phyloP scores from a whole-genome alignment of 2,888 invertebrate genomes.

The Deilephila elpenor region DNA sequence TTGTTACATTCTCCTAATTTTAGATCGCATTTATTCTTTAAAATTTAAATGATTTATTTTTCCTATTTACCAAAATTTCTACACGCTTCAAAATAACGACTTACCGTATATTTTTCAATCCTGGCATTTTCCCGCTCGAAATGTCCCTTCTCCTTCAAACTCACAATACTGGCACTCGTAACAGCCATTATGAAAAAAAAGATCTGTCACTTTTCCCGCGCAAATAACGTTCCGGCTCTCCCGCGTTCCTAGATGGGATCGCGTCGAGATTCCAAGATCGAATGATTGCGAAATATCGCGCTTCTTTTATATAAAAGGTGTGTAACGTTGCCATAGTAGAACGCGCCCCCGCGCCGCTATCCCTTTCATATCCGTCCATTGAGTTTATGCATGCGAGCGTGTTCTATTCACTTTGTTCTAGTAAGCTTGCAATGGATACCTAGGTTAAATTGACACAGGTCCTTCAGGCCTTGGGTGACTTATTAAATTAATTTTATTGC shows the following conservation, averaged over 20 bases:
- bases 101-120: slow-evolving; percentile 79
- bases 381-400: slow-evolving; percentile 41
- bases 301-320: slow-evolving; percentile 79
- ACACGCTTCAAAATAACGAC: slow-evolving; percentile 41
- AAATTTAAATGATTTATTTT: background rate
- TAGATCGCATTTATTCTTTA: background rate
- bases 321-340: slow-evolving; percentile 49
- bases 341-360: slow-evolving; percentile 71
- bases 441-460: slow-evolving; percentile 23
- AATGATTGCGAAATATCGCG: slow-evolving; percentile 78
- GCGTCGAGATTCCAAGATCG: slow-evolving; percentile 78
- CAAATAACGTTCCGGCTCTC: slow-evolving; percentile 63
- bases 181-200: slow-evolving; percentile 74
- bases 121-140: slow-evolving; percentile 76
- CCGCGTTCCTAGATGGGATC: slow-evolving; percentile 70
- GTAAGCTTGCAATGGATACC: slow-evolving; percentile 17
- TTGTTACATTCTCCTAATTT: too few species aligned
- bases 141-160: slow-evolving; percentile 72
- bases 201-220: slow-evolving; percentile 74
- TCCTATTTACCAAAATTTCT: background rate
- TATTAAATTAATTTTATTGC: slow-evolving; percentile 19
- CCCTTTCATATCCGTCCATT: slow-evolving; percentile 65
- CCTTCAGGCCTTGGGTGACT: background rate
- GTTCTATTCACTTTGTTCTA: slow-evolving; percentile 41
- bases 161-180: slow-evolving; percentile 76